These are phyloP conservation scores for Wasmannia auropunctata DNA, from an alignment of 1,140 invertebrate genomes.

Conservation along the genomic window DNA sequence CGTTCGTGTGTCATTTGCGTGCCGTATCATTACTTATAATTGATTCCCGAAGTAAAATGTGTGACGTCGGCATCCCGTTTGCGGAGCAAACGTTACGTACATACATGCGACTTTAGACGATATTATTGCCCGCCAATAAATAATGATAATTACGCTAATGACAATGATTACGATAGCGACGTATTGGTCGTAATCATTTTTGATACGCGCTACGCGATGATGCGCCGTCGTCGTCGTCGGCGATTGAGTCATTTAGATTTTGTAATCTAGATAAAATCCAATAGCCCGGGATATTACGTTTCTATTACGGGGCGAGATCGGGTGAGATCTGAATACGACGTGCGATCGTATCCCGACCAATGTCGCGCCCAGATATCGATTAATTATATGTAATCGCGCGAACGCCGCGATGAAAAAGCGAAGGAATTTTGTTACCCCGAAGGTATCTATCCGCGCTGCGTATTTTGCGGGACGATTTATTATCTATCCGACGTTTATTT, in stretches of 20 bases:
- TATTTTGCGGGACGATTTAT: conserved; percentile 54
- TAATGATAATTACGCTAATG: conserved; percentile 59
- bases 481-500: conserved; percentile 57
- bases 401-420: conserved; percentile 27
- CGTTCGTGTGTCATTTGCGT: conserved; percentile 66
- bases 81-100: background rate
- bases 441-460: conserved; percentile 46
- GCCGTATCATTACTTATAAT: conserved; percentile 67
- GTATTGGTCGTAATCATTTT: conserved; percentile 44
- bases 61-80: conserved; percentile 57
- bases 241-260: conserved; percentile 72
- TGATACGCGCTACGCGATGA: conserved; percentile 26
- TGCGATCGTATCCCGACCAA: conserved; percentile 10
- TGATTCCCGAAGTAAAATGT: conserved; percentile 59
- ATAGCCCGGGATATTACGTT: conserved; percentile 70
- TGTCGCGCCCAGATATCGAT: conserved; percentile 53
- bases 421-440: conserved; percentile 49
- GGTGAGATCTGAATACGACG: conserved; percentile 7
- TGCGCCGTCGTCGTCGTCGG: conserved; percentile 14
- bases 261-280: conserved; percentile 74
- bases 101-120: conserved; percentile 28
- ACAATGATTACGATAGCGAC: conserved; percentile 42
- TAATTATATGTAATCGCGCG: conserved; percentile 56
- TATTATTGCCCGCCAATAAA: conserved; percentile 57
- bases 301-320: conserved; percentile 65